Evolutionary conservation across 2,113 vertebrate genomes (phyloP).

Genomic region (Recurvirostra avosetta): DNA sequence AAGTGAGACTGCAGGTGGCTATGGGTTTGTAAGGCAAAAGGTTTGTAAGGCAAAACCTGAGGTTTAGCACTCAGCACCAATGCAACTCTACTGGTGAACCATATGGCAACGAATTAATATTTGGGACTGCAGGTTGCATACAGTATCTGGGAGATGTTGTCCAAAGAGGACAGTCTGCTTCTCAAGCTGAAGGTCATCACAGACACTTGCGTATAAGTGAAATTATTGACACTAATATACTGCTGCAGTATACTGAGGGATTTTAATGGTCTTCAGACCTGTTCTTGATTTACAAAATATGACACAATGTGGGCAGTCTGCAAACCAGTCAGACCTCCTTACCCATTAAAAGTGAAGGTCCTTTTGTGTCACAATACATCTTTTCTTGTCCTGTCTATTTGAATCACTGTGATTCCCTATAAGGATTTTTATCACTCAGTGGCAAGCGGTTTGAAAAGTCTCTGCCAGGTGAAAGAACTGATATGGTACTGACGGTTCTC

Average conservation of each 20-base stretch:
- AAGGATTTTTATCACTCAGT: not conserved
- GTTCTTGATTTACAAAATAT: not conserved
- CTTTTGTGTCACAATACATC: not conserved
- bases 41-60: not conserved
- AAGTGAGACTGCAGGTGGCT: not conserved
- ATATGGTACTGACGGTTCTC: not conserved
- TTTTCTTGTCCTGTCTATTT: not conserved
- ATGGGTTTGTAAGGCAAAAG: rapidly evolving
- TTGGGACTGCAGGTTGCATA: not conserved
- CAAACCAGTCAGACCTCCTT: not conserved
- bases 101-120: rapidly evolving
- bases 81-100: not conserved
- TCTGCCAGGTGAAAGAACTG: not conserved
- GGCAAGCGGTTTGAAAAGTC: not conserved
- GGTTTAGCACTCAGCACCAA: not conserved
- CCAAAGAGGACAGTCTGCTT: not conserved
- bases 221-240: not conserved
- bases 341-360: not conserved
- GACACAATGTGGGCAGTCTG: not conserved
- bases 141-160: not conserved
- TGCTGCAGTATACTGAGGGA: not conserved
- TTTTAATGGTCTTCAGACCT: not conserved
- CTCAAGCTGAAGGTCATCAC: not conserved
- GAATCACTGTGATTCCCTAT: not conserved
- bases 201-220: not conserved